Evolutionary conservation across 2,888 invertebrate species (phyloP).

Genomic region (Cryptophagus acutangulus): DNA sequence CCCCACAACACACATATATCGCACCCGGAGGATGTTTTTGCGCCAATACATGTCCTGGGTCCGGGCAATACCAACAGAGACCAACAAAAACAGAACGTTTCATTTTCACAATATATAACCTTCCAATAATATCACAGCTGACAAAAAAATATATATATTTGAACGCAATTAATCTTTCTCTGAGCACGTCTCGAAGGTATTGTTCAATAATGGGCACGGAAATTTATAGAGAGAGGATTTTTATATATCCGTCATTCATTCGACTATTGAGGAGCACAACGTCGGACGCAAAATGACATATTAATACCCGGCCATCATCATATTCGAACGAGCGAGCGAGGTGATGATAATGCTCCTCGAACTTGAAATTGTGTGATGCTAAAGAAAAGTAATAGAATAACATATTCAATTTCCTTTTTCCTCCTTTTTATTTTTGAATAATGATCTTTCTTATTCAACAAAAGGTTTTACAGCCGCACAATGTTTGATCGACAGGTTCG

Average conservation of each 20-base stretch:
- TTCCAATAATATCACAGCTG: conserved; percentile 8
- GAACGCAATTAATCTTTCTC: conserved; percentile 31
- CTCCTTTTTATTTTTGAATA: too few relatives aligned
- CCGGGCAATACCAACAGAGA: too few relatives aligned
- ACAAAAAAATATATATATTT: conserved; percentile 31
- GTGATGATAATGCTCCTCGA: conserved; percentile 25
- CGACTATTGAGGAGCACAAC: too few relatives aligned
- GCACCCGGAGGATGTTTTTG: conserved; percentile 31
- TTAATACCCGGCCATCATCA: conserved; percentile 20
- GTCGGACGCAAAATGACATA: conserved; percentile 24
- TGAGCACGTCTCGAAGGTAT: conserved; percentile 25
- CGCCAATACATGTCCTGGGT: conserved; percentile 23
- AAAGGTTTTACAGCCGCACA: conserved; percentile 15
- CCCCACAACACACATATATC: too few relatives aligned
- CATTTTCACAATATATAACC: conserved; percentile 16
- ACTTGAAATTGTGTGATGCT: not conserved
- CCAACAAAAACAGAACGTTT: conserved; percentile 29
- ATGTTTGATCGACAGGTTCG: conserved; percentile 21
- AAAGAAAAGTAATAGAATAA: conserved; percentile 25
- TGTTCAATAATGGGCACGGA: conserved; percentile 28
- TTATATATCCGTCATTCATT: conserved; percentile 23
- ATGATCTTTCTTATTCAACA: conserved; percentile 27
- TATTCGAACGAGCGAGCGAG: conserved; percentile 17
- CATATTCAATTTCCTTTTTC: conserved; percentile 32
- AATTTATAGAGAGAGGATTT: conserved; percentile 21